Conservation (phyloP, 2,113 vertebrate species). For the Myotis davidii region DNA sequence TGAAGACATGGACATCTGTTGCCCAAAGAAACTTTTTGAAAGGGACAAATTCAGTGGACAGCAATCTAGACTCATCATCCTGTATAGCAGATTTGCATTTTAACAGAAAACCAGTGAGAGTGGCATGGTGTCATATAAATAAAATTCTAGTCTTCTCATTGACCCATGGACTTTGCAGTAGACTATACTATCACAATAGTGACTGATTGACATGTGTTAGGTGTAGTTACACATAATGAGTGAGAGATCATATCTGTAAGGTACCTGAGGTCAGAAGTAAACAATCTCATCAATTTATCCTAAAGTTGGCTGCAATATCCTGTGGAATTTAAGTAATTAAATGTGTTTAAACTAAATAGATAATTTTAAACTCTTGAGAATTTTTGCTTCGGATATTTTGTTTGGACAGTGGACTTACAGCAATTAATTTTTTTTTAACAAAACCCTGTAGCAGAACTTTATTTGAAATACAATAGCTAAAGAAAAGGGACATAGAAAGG, state of each 20-base stretch:
- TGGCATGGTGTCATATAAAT: neutral
- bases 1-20: neutral
- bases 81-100: neutral
- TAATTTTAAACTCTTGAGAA: conserved; percentile 42
- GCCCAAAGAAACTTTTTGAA: neutral
- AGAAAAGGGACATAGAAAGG: neutral
- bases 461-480: conserved; percentile 44
- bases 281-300: neutral
- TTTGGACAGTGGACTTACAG: neutral
- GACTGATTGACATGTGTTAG: neutral
- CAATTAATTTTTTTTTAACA: conserved; percentile 6
- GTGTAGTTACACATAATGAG: neutral
- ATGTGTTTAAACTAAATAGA: neutral
- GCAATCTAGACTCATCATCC: neutral
- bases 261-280: neutral
- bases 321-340: neutral
- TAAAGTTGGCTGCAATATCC: neutral
- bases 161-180: neutral
- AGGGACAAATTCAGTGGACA: neutral
- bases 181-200: neutral
- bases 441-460: conserved; percentile 14
- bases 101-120: neutral
- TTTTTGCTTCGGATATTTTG: neutral
- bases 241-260: neutral
- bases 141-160: neutral